These are phyloP conservation scores for Natrix natrix DNA, from an alignment of 2,797 vertebrate species.

Conservation along the genomic window DNA sequence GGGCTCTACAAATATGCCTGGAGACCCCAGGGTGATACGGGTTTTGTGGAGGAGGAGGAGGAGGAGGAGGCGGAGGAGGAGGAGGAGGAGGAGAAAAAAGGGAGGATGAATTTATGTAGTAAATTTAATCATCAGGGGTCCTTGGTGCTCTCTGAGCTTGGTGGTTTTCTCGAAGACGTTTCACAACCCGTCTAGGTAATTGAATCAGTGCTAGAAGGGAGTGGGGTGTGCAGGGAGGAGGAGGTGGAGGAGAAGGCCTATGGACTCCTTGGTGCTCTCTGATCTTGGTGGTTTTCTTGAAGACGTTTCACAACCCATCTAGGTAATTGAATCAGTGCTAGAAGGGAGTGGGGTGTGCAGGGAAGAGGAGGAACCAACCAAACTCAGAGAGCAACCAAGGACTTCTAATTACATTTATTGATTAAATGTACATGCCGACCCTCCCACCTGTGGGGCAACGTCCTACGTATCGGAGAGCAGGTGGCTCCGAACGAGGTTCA, in stretches of 20 bases:
- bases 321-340: neutral
- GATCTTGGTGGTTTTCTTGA: neutral
- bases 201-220: neutral
- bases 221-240: neutral
- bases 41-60: neutral
- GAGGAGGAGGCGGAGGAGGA: neutral
- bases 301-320: neutral
- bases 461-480: neutral
- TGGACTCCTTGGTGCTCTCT: neutral
- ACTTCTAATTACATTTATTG: neutral
- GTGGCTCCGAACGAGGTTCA: neutral
- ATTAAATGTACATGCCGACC: neutral
- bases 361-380: neutral
- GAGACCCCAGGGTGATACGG: too few species aligned
- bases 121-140: neutral
- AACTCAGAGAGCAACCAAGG: neutral
- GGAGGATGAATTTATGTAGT: neutral
- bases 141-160: neutral
- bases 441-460: neutral
- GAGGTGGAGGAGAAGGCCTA: too few species aligned
- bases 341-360: too few species aligned
- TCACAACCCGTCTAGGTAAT: neutral
- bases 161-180: too few species aligned
- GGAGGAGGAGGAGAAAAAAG: neutral
- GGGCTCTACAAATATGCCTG: too few species aligned